phyloP scores from a whole-genome alignment of 2,113 vertebrate species.

The Tretioscincus oriximinensis region DNA sequence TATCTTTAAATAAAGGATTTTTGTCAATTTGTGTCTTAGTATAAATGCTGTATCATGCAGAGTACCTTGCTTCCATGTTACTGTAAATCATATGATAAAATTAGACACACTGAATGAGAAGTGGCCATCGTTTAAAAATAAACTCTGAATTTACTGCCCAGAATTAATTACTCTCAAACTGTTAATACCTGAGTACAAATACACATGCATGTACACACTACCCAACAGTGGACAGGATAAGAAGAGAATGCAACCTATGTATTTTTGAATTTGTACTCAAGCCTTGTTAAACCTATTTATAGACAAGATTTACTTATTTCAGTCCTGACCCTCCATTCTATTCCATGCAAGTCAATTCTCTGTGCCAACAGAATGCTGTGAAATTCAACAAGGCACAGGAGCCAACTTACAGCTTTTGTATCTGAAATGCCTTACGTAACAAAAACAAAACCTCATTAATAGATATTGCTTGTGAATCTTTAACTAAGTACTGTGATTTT shows the following conservation, averaged over 20 bases:
- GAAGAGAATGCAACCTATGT: neutral
- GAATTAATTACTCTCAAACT: neutral
- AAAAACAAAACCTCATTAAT: neutral
- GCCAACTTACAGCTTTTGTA: neutral
- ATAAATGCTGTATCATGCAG: neutral
- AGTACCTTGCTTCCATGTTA: neutral
- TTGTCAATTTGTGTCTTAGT: neutral
- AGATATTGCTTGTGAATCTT: neutral
- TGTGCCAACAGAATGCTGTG: neutral
- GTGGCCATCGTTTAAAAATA: neutral
- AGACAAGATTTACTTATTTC: slow-evolving; percentile 12
- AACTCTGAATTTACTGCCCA: neutral
- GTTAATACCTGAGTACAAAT: neutral
- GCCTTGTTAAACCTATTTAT: slow-evolving; percentile 5
- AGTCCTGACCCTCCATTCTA: neutral
- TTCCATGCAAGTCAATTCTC: neutral
- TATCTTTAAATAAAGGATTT: neutral
- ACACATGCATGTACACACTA: neutral
- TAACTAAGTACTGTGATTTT: neutral
- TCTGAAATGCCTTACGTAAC: neutral
- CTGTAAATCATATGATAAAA: neutral
- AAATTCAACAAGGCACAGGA: neutral
- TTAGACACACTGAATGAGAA: neutral
- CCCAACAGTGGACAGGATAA: neutral
- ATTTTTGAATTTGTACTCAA: slow-evolving; percentile 2